Conservation (phyloP, 2,797 vertebrate genomes). For the Sebastes hubbsi region DNA sequence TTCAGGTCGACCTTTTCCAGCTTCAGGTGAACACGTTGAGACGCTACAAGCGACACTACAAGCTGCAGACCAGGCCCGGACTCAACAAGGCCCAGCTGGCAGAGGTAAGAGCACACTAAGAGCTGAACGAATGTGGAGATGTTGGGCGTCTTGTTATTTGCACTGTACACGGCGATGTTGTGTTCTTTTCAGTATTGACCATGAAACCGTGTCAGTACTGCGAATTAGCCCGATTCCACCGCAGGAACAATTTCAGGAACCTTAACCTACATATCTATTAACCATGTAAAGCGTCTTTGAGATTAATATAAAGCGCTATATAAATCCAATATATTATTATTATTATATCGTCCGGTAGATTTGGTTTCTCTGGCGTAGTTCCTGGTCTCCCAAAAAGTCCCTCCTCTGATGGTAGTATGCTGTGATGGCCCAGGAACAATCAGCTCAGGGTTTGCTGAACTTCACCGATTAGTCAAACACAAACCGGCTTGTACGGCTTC, state of each 20-base stretch:
- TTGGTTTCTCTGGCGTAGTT: not conserved
- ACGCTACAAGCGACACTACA: slow-evolving; percentile 98
- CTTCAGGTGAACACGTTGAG: slow-evolving; percentile 97
- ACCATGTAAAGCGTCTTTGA: no score
- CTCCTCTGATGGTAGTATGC: not conserved
- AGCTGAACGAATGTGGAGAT: no score
- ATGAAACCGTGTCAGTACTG: not conserved
- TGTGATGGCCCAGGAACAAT: not conserved
- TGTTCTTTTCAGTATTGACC: not conserved
- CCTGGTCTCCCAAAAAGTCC: no score
- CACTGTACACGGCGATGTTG: not conserved
- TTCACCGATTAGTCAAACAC: not conserved
- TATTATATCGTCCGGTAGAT: not conserved
- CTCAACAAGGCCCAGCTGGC: slow-evolving; percentile 99
- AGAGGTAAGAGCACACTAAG: slow-evolving; percentile 73
- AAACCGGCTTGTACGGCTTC: not conserved
- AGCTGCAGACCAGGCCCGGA: slow-evolving; percentile 96
- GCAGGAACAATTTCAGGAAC: not conserved
- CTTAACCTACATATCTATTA: not conserved
- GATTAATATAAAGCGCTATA: no score
- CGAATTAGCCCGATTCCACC: not conserved
- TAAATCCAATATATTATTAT: no score
- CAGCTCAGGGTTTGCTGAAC: not conserved
- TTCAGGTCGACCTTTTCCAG: slow-evolving; percentile 98
- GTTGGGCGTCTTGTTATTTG: not conserved